Conservation (phyloP, 2,888 invertebrate species). For the Ecdyonurus torrentis region DNA sequence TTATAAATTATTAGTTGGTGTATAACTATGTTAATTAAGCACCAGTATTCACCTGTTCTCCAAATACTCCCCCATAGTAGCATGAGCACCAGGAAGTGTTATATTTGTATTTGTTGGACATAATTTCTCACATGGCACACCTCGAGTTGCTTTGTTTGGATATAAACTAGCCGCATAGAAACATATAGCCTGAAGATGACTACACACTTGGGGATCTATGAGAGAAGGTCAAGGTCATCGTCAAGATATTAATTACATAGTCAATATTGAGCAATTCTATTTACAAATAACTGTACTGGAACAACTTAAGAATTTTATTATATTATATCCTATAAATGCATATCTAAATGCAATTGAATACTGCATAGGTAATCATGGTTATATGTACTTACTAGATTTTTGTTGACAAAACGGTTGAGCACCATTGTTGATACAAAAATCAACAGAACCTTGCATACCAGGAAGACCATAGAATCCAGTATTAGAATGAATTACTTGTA, state of each 20-base stretch:
- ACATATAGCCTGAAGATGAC: not conserved
- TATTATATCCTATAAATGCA: too few species aligned
- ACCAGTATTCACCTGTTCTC: not conserved
- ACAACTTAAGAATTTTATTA: too few species aligned
- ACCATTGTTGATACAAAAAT: slow-evolving; percentile 49
- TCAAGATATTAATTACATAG: too few species aligned
- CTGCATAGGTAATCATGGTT: too few species aligned
- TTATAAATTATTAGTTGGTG: too few species aligned
- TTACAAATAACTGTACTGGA: too few species aligned
- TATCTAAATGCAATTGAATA: too few species aligned
- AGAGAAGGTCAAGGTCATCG: too few species aligned
- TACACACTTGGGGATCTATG: not conserved
- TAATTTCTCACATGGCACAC: not conserved
- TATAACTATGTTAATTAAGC: too few species aligned
- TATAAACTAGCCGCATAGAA: not conserved
- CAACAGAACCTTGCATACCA: slow-evolving; percentile 49
- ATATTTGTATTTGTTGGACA: not conserved
- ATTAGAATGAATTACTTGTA: slow-evolving; percentile 55
- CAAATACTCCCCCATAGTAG: not conserved
- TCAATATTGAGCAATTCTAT: too few species aligned
- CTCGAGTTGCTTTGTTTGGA: not conserved
- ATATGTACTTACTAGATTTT: not conserved
- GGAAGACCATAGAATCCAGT: slow-evolving; percentile 54
- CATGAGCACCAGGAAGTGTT: not conserved
- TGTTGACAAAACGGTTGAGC: not conserved